A percentile compares a stretch with the other conserved stretches of the same genome.
Conservation (phyloP, 2,113 vertebrate genomes). For the Eupsittula cactorum region DNA sequence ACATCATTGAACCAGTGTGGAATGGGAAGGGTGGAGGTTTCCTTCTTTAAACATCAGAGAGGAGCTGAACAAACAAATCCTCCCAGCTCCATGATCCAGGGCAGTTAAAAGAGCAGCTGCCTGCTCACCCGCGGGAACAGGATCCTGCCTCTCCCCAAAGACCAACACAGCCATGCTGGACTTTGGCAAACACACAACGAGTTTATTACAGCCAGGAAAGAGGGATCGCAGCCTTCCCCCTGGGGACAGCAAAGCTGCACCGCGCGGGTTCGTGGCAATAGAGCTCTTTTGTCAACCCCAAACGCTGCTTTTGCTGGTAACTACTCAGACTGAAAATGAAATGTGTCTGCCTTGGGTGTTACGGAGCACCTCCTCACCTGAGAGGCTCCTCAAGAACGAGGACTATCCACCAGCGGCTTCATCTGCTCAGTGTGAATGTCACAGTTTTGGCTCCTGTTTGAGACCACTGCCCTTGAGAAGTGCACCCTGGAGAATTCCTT, state of each 20-base stretch:
- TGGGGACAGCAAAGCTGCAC: not conserved
- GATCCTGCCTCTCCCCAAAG: not conserved
- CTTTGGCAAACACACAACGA: not conserved
- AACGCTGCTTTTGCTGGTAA: not conserved
- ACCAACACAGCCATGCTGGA: not conserved
- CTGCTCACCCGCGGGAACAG: not conserved
- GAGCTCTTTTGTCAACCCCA: not conserved
- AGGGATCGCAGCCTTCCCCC: not conserved
- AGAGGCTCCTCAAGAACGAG: not conserved
- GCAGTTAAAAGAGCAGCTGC: not conserved
- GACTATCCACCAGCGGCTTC: too few relatives aligned
- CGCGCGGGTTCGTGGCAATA: not conserved
- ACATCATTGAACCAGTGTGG: fast-evolving
- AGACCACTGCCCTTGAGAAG: not conserved
- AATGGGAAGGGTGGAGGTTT: constrained; percentile 7
- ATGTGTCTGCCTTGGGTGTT: not conserved
- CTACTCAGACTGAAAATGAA: not conserved
- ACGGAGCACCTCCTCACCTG: not conserved
- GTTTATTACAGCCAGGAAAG: constrained; percentile 15
- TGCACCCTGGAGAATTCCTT: not conserved
- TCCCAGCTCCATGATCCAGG: not conserved
- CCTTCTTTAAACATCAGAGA: constrained; percentile 4
- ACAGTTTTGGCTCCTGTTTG: not conserved
- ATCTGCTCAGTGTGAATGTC: not conserved
- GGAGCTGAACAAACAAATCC: not conserved